Evolutionary conservation across 2,113 vertebrate genomes (phyloP), one percentile per base, ranked within the genome.

Genomic region (Propithecus coquereli): DNA sequence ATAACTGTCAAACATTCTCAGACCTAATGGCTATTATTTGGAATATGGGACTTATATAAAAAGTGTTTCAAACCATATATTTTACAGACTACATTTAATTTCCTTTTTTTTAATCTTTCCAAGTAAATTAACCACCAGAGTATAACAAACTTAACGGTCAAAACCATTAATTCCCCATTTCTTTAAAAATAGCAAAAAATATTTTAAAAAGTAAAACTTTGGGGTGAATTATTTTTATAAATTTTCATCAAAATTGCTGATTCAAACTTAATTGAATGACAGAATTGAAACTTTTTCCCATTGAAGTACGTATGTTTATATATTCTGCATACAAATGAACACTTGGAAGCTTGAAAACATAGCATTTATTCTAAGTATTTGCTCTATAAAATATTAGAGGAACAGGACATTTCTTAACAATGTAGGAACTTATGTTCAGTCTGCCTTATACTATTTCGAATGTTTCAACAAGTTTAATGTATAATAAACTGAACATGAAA

Each of bases 351-450:
- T 94, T 74, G 57, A 98, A 89, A 94, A 91, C 63, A 89, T 52
- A 97, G 43, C 89, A 82, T 79, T 98, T 96, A 61, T 81, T 94
- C 61, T 97, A 98, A 98, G 87, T 87, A 94, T 96, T 86, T 74
- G 84, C 59, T 87, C 73, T 61, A 40, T 22, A 91, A 97, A 98
- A 95, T 71, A 91, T 77, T 97, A 96, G 76, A 91, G 91, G 80
- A 98, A 97, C 65, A 59, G 27, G 66, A 65, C 22, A 34, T 93
- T 87, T 91, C 79, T 97, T 94, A 90, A 90, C 95, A 98, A 94
- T 96, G 94, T 63, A 59, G 96, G 95, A 98, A 98, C 40, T 70
- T 66, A 98, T 92, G 96, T 93, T 63, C 79, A 94, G 77, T 45
- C 47, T 97, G 47, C 61, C 97, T 91, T 91, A 95, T 83, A 32